Evolutionary conservation across 1,140 invertebrate species (phyloP), one percentile per base, ranked within the genome.

Genomic region (Eueides isabella): DNA sequence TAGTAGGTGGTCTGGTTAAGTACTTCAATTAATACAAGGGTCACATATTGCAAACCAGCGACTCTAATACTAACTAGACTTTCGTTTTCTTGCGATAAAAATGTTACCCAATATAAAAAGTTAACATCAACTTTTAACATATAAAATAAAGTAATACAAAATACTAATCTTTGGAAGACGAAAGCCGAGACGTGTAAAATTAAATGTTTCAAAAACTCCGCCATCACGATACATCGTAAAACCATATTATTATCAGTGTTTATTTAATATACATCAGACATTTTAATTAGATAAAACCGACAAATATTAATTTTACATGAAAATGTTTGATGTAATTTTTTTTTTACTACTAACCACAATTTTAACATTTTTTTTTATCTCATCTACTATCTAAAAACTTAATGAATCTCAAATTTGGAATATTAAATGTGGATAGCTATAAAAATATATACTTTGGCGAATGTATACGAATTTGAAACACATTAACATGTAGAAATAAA

Each of bases 381-480:
- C 23, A 71, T 77, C 75, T 69, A 83, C 81, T 81, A 84, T 61
- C 72, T 75, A 80, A 82, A 69, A 70, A 70, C 61, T 63, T 70
- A 62, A 70, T 70, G 68, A 63, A 70, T 70, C 68, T 70, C 68
- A 70, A 63, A 30, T 63, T 63, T 63, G 12, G 61, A 63, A 63
- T 70, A 70, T 70, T 70, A 87, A 87, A 87, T 85, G 81, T 89
- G 86, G 83, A 84, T 86, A 90, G 80, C 82, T 90, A 89, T 82
- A 91, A 90, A 89, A 89, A 92, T 92, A 92, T 90, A 90, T 85
- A 91, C 77, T 88, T 91, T 87, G 86, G 85, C 86, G 82, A 85
- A 16, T 83, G 87, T 88, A 85, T 85, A 85, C 80, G 76, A 83
- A 83, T 82, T 82, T 84, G 71, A 77, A 87, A 85, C 79, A 79